phyloP scores from a whole-genome alignment of 2,888 invertebrate genomes.

The Pecten maximus region DNA sequence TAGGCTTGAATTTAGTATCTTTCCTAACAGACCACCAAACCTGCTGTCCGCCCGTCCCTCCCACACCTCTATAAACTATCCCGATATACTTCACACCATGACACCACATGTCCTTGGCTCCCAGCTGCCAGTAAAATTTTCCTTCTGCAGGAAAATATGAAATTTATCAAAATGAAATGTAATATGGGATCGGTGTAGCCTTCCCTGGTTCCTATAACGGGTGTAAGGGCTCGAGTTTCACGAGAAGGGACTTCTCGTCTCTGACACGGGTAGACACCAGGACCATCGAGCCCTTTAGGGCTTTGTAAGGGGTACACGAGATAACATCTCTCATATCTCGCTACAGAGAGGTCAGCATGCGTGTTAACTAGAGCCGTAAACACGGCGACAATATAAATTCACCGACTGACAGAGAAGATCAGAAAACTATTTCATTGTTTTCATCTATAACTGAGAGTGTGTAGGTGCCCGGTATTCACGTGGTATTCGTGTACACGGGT shows the following conservation, averaged over 20 bases:
- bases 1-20: neutral
- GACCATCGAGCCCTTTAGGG: constrained; percentile 3
- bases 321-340: constrained; percentile 4
- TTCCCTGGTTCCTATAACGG: constrained; percentile 15
- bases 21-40: neutral
- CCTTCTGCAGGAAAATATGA: constrained; percentile 17
- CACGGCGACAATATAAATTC: neutral
- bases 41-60: neutral
- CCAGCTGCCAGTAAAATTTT: neutral
- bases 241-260: neutral
- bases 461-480: neutral
- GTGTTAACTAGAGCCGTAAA: neutral
- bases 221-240: constrained; percentile 27
- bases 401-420: neutral
- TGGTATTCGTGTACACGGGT: neutral
- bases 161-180: constrained; percentile 35
- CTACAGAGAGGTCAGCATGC: neutral
- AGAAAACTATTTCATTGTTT: neutral
- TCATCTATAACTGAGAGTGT: neutral
- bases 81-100: neutral
- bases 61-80: neutral
- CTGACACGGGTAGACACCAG: constrained; percentile 29
- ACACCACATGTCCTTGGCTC: neutral
- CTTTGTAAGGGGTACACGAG: constrained; percentile 6
- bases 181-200: neutral